phyloP scores from a whole-genome alignment of 2,113 vertebrate species.

The Empidonax alnorum region DNA sequence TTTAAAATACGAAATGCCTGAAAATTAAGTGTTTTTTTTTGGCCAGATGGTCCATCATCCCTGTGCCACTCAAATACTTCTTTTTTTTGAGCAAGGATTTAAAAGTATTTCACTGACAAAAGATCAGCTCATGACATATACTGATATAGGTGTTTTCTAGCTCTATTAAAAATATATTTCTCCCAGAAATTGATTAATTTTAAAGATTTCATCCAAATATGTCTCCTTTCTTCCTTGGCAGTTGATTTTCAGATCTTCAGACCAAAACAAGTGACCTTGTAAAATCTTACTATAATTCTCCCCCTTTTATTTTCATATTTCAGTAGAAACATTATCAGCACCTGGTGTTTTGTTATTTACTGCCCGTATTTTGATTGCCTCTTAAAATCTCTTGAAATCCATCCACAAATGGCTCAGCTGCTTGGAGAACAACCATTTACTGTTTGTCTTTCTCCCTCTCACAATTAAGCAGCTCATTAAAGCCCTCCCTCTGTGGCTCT shows the following conservation, averaged over 20 bases:
- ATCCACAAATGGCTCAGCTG: constrained; percentile 14
- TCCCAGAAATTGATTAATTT: background rate
- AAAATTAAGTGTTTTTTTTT: background rate
- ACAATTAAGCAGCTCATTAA: constrained; percentile 18
- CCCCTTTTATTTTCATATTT: background rate
- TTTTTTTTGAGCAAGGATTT: background rate
- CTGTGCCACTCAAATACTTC: background rate
- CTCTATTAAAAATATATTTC: background rate
- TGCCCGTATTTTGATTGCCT: background rate
- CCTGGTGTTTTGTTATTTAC: constrained; percentile 32
- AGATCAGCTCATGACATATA: background rate
- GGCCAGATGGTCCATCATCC: background rate
- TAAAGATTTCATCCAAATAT: background rate
- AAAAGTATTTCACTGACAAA: background rate
- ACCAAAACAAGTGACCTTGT: background rate
- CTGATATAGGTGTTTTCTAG: background rate
- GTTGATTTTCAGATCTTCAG: background rate
- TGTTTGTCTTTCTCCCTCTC: background rate
- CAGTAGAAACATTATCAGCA: background rate
- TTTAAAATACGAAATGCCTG: background rate
- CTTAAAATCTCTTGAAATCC: constrained; percentile 15
- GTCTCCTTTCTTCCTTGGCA: background rate
- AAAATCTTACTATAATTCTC: background rate
- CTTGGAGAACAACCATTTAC: background rate
- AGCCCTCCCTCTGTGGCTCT: background rate